Base-by-base conservation (phyloP, 2,113 vertebrate genomes). In the Cygnus atratus region DNA sequence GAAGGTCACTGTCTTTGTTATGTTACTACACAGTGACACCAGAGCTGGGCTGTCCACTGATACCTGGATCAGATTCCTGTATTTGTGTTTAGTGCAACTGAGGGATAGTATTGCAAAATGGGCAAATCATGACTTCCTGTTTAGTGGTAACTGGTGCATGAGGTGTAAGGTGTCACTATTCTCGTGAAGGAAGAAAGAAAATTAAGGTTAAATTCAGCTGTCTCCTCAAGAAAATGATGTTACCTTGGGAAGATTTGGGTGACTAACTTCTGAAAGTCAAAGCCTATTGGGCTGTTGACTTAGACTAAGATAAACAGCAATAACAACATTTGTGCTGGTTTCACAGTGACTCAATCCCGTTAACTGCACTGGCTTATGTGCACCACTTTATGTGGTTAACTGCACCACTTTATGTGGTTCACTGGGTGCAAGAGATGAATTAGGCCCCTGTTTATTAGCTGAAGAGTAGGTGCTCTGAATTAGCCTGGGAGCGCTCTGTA, bases 261-360 rank as follows among this genome's bases (percentile, higher is more conserved):
- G 41, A 59, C 21, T 75, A 28, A 77, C 66, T 58, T 52, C 37
- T 43, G 37, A 65, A 87, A 59, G 82, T 88, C 26, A 68, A 43
- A 88, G 62, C 16, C 62, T 20, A 25, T 14, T 29, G 58, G 48
- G 24, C 52, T 62, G 46, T 25, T 88, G 84, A 26, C 46, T 65
- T 71, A 79, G 43, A 10, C 59, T 88, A 73, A 44, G 54, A 76
- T 78, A 48, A 87, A 25, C 73, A 94, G 29, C 73, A 93, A 31
- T 44, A 83, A 54, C 66, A 65, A 61, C 50, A 13, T 62, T 92
- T 85, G 26, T 79, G 77, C 50, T 62, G 59, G 31, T 72, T 95
- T 93, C 92, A 90, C 79, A 65, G 90, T 68, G 57, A 63, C 52
- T 85, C 95, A 92, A 16, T 50, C 33, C 74, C 67, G 67, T 88